These are phyloP conservation scores for Drosophila subpulchrella DNA, from an alignment of 1,140 invertebrate species.

Conservation along the genomic window DNA sequence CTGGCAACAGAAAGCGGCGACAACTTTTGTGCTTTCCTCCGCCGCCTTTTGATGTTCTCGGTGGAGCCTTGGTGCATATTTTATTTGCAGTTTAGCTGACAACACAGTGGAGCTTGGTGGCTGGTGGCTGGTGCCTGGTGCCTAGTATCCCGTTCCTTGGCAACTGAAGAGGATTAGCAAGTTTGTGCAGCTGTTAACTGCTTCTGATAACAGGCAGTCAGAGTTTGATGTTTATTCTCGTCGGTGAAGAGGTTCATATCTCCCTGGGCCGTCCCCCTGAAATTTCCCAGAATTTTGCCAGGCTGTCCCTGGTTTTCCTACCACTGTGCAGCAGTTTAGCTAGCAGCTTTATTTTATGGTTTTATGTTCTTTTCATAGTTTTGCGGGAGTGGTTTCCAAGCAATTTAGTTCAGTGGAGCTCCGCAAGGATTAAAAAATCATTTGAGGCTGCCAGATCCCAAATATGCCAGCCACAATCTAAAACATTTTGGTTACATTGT, in stretches of 20 bases:
- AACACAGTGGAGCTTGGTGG: slow-evolving; percentile 58
- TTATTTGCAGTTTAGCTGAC: slow-evolving; percentile 77
- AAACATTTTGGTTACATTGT: slow-evolving; percentile 7
- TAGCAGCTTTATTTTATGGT: slow-evolving; percentile 13
- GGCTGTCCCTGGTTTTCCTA: neutral
- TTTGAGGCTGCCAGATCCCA: slow-evolving; percentile 6
- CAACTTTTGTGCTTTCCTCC: slow-evolving; percentile 70
- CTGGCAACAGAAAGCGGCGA: slow-evolving; percentile 24
- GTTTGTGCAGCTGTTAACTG: slow-evolving; percentile 44
- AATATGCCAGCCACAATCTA: slow-evolving; percentile 1
- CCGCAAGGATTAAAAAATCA: slow-evolving; percentile 31
- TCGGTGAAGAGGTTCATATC: slow-evolving; percentile 1
- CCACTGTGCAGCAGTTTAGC: slow-evolving; percentile 30
- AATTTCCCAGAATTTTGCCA: neutral
- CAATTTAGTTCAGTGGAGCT: slow-evolving; percentile 31
- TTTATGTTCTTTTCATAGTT: slow-evolving; percentile 25
- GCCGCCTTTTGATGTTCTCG: slow-evolving; percentile 73
- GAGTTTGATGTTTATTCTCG: slow-evolving; percentile 20
- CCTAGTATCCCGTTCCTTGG: too few relatives aligned
- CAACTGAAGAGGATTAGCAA: slow-evolving; percentile 35
- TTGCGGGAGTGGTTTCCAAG: slow-evolving; percentile 23
- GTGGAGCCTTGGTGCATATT: slow-evolving; percentile 69
- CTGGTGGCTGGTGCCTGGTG: slow-evolving; percentile 9
- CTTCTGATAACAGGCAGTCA: slow-evolving; percentile 24
- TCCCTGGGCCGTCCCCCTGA: too few relatives aligned